phyloP scores from a whole-genome alignment of 1,140 invertebrate species.

The Lordiphosa clarofinis region DNA sequence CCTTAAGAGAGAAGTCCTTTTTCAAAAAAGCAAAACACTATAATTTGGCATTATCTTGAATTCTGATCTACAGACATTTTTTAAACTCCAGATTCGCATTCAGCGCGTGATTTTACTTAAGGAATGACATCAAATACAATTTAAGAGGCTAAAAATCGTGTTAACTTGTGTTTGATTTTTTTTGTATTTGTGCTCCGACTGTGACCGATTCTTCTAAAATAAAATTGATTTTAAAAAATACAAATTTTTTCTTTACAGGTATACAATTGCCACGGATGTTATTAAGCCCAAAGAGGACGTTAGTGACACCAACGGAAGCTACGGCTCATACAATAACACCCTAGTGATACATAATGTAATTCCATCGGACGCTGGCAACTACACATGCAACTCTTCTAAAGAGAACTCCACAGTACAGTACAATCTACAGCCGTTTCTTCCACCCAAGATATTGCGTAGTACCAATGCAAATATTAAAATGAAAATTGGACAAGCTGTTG shows the following conservation, averaged over 20 bases:
- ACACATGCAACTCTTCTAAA: conserved; percentile 79
- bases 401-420: conserved; percentile 55
- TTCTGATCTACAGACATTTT: too few relatives aligned
- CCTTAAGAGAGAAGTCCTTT: too few relatives aligned
- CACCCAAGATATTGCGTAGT: conserved; percentile 80
- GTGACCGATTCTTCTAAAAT: neutral
- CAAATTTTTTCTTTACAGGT: neutral
- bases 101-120: too few relatives aligned
- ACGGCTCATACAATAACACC: conserved; percentile 44
- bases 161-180: too few relatives aligned
- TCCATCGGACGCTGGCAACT: conserved; percentile 80
- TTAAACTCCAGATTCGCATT: too few relatives aligned
- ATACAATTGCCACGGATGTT: conserved; percentile 18
- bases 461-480: conserved; percentile 80
- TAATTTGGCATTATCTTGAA: too few relatives aligned
- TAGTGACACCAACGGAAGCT: conserved; percentile 23
- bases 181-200: too few relatives aligned
- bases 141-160: too few relatives aligned
- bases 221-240: neutral
- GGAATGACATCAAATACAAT: too few relatives aligned
- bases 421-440: conserved; percentile 79
- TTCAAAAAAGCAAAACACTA: too few relatives aligned
- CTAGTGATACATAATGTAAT: conserved; percentile 71
- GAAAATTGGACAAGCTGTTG: conserved; percentile 80
- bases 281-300: conserved; percentile 26